Conservation (phyloP, 2,113 vertebrate genomes). For the Rhagologus leucostigma region DNA sequence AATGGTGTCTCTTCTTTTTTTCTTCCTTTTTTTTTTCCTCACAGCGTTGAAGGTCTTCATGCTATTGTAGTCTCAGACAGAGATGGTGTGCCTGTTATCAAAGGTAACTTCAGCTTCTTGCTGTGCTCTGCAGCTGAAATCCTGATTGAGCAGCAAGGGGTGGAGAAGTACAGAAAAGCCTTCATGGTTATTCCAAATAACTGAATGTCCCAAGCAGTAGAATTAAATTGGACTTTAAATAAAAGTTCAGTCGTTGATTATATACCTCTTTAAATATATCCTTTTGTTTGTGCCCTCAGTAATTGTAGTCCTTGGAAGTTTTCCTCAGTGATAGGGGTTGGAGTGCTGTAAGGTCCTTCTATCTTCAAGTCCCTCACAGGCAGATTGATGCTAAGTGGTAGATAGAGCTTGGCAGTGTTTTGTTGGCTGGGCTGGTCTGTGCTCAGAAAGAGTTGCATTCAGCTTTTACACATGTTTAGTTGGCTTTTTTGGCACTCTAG, state of each 20-base stretch:
- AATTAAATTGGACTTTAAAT: not conserved
- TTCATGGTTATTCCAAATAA: rapidly evolving
- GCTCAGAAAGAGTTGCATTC: not conserved
- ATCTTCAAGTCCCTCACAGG: rapidly evolving
- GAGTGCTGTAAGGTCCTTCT: not conserved
- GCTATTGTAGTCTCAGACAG: conserved; percentile 94
- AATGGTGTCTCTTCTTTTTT: not conserved
- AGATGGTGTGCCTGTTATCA: conserved; percentile 95
- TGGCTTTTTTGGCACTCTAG: not conserved
- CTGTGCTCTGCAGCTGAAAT: not conserved
- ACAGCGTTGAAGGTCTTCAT: conserved; percentile 93
- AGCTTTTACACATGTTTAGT: rapidly evolving
- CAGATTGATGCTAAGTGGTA: not conserved
- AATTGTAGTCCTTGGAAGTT: not conserved
- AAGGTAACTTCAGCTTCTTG: conserved; percentile 76
- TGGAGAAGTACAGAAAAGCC: not conserved
- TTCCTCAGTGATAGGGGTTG: rapidly evolving
- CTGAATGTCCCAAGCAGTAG: not conserved
- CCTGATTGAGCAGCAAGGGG: not conserved
- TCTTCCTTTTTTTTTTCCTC: not conserved
- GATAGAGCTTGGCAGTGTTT: not conserved
- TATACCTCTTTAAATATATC: not conserved
- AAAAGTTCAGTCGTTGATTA: not conserved
- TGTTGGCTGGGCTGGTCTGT: not conserved
- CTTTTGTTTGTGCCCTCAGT: not conserved